Conservation (phyloP, 2,113 vertebrate species). For the Guaruba guarouba region DNA sequence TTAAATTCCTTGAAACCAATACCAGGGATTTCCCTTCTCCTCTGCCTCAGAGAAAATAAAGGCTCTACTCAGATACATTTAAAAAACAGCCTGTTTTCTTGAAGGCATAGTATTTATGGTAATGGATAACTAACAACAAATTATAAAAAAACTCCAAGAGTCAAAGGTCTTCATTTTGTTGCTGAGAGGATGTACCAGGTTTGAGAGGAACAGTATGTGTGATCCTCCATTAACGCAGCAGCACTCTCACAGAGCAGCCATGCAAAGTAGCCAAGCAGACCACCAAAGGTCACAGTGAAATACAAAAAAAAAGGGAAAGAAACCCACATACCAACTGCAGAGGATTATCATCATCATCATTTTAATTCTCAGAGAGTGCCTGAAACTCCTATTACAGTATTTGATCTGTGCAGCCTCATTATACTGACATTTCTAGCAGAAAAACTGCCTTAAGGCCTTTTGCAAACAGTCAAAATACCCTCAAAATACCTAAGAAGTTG, state of each 20-base stretch:
- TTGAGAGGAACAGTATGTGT: slow-evolving; percentile 64
- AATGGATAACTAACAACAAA: slow-evolving; percentile 67
- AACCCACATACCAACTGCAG: neutral
- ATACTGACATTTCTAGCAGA: neutral
- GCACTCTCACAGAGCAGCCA: slow-evolving; percentile 6
- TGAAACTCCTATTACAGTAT: neutral
- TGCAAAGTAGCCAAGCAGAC: slow-evolving; percentile 28
- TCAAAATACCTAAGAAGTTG: neutral
- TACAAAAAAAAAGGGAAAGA: neutral
- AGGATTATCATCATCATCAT: neutral
- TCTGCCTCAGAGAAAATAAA: slow-evolving; percentile 36
- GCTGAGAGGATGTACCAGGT: slow-evolving; percentile 65
- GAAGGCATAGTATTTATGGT: slow-evolving; percentile 36
- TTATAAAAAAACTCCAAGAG: slow-evolving; percentile 49
- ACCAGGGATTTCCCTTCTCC: neutral
- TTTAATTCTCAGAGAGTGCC: slow-evolving; percentile 8
- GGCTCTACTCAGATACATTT: neutral
- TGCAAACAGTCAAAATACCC: neutral
- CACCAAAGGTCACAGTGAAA: neutral
- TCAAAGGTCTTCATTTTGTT: slow-evolving; percentile 60
- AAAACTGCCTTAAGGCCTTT: neutral
- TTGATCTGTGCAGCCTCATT: neutral
- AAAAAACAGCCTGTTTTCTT: slow-evolving; percentile 30
- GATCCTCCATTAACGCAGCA: slow-evolving; percentile 33
- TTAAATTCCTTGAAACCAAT: slow-evolving; percentile 8